Evolutionary conservation across 2,113 vertebrate species (phyloP), one percentile per base, ranked within the genome.

Genomic region (Heterochromis multidens): DNA sequence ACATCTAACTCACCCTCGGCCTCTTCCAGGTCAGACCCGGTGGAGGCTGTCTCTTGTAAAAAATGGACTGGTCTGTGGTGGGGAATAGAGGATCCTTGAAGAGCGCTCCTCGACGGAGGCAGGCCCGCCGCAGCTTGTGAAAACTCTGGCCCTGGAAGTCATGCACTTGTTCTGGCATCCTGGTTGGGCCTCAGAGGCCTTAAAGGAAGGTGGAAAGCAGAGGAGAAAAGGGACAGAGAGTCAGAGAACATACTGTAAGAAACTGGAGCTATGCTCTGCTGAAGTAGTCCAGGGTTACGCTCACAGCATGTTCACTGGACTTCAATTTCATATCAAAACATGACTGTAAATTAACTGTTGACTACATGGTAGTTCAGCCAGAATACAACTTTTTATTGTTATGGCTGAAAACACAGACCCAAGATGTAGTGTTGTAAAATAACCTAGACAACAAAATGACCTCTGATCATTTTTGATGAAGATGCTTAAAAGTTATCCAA

Each of bases 11-110:
- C 90, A 97, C 97, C 93, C 89, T 79, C 0, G 97, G 97, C 54
- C 97, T 96, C 92, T 94, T 97, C 97, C 97, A 97, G 80, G 91
- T 95, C 82, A 97, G 86, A 14, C 94, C 95, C 0, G 90, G 91
- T 17, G 96, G 95, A 4, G 96, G 94, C 12, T 91, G 81, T 77
- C 95, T 77, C 43, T 93, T 96, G 87, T 96, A 97, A 87, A 97
- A 97, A 31, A 97, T 93, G 11, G 96, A 97, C 77, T 95, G 91
- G 52, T 93, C 83, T 3, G 83, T 86, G 56, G 95, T 76, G 1
- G 95, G 96, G 85, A 97, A 97, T 19, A 93, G 76, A 1, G 97
- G 95, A 46, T 97, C 97, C 87, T 96, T 94, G 79, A 97, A 97
- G 63, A 96, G 94, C 2, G 62, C 87, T 0, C 95, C 95, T 27